Conservation (phyloP, 2,113 vertebrate genomes). For the Procavia capensis region DNA sequence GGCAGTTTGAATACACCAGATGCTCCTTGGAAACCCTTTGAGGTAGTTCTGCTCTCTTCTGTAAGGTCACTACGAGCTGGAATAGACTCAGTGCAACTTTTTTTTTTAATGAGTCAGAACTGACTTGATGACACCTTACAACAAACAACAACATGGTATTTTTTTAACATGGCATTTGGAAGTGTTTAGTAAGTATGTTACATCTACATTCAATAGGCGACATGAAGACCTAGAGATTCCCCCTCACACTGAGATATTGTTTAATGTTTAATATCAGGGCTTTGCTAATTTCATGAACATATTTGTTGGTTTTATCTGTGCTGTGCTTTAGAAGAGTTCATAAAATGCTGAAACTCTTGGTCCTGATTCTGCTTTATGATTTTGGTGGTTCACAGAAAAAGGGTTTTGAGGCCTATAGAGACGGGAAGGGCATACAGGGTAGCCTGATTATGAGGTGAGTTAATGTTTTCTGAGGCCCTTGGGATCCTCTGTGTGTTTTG, state of each 20-base stretch:
- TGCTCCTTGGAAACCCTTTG: too few species aligned
- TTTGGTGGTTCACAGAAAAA: background rate
- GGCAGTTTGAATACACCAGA: too few species aligned
- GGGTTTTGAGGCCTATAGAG: background rate
- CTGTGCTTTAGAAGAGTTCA: background rate
- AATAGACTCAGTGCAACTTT: too few species aligned
- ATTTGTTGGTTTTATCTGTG: background rate
- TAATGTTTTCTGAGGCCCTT: background rate
- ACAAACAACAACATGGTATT: background rate
- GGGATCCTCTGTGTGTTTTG: background rate
- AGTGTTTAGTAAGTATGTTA: background rate
- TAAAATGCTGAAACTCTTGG: background rate
- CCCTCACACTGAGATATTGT: background rate
- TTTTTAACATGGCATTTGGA: constrained; percentile 9
- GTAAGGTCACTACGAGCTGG: too few species aligned
- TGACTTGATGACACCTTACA: too few species aligned
- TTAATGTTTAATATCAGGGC: background rate
- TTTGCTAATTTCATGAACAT: constrained; percentile 7
- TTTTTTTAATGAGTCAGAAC: too few species aligned
- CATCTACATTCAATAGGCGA: background rate
- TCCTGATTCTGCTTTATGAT: background rate
- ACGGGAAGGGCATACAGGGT: background rate
- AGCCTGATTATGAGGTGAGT: background rate
- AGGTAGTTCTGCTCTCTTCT: too few species aligned
- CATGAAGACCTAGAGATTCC: background rate